phyloP scores from a whole-genome alignment of 2,888 invertebrate genomes.

The Xestia ashworthii region DNA sequence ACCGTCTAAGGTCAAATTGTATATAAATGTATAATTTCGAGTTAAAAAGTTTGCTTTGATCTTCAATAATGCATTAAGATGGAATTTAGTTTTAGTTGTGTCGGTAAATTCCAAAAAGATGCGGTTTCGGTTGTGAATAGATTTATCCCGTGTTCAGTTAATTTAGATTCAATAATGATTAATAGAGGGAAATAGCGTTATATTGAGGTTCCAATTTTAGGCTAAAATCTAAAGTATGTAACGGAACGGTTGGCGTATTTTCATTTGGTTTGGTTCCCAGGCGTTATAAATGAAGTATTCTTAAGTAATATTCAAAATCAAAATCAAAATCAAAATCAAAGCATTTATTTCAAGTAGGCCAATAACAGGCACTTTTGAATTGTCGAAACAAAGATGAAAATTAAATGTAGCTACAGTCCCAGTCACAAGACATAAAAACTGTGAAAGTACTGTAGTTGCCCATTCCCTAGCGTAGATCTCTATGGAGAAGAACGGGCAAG shows the following conservation, averaged over 20 bases:
- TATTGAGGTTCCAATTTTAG: slow-evolving; percentile 2
- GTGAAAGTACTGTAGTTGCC: no score
- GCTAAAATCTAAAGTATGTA: background rate
- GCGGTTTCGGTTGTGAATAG: slow-evolving; percentile 25
- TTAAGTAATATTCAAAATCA: no score
- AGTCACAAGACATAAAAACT: no score
- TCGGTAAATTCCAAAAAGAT: slow-evolving; percentile 6
- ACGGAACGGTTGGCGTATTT: background rate
- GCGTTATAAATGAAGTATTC: background rate
- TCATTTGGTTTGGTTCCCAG: background rate
- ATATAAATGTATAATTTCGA: slow-evolving; percentile 51
- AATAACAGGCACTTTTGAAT: no score
- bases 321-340: no score
- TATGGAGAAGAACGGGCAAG: no score
- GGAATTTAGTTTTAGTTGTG: slow-evolving; percentile 21
- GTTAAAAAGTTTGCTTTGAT: slow-evolving; percentile 39
- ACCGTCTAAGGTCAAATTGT: slow-evolving; percentile 52
- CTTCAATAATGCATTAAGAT: slow-evolving; percentile 37
- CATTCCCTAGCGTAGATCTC: no score
- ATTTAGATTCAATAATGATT: slow-evolving; percentile 23
- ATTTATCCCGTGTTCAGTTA: slow-evolving; percentile 13
- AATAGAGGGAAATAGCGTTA: slow-evolving; percentile 10
- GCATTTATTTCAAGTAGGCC: no score
- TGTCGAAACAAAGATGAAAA: no score
- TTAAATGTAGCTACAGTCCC: no score